Conservation (phyloP, 2,797 vertebrate genomes). For the Scarus forsteni region DNA sequence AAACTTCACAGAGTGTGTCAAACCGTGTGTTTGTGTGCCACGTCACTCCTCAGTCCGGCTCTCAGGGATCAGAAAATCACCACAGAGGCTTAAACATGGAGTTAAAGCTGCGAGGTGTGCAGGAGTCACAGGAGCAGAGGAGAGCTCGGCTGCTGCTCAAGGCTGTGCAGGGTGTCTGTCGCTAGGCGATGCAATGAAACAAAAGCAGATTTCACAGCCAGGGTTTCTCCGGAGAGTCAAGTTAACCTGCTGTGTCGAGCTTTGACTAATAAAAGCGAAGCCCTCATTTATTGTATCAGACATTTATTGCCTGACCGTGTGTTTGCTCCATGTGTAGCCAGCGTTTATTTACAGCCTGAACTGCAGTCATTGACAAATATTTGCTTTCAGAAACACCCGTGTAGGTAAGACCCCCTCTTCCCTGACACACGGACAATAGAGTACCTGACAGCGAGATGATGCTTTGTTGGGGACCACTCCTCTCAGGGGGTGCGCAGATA, state of each 20-base stretch:
- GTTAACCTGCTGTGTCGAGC: no score
- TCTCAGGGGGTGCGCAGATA: conserved; percentile 32
- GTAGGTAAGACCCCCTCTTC: not conserved
- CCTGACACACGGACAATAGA: conserved; percentile 44
- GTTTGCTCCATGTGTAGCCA: no score
- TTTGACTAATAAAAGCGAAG: no score
- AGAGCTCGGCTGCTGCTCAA: no score
- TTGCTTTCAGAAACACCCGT: no score
- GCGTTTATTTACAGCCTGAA: no score
- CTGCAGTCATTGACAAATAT: no score
- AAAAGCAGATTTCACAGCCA: conserved; percentile 1
- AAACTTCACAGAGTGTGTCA: conserved; percentile 52
- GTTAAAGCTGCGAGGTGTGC: not conserved
- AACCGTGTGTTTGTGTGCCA: conserved; percentile 37
- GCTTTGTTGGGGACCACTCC: conserved; percentile 62
- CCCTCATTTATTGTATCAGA: no score
- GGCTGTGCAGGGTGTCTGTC: conserved; percentile 69
- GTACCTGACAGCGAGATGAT: conserved; percentile 49
- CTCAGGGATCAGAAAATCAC: not conserved
- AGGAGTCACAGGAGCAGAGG: no score
- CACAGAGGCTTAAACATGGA: not conserved
- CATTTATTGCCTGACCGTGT: no score
- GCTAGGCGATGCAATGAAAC: conserved; percentile 77
- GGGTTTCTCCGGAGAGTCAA: no score
- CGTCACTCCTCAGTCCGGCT: conserved; percentile 42